Base-by-base conservation (phyloP, 2,113 vertebrate species). In the Poeciliopsis retropinna region DNA sequence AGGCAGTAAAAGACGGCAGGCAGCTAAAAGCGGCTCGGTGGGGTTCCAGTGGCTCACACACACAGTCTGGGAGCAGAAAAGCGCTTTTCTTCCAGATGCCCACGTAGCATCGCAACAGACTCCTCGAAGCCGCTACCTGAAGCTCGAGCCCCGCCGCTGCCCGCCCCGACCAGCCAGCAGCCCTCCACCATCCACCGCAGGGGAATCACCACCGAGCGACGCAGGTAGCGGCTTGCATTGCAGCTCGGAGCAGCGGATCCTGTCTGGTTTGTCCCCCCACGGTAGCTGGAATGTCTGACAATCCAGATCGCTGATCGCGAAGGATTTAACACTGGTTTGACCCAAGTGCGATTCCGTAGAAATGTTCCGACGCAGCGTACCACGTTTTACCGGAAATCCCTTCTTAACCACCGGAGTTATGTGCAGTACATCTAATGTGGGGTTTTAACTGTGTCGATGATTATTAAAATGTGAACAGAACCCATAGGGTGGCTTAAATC, bases 41-140 rank as follows among this genome's bases (percentile, higher is more conserved):
- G 41, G n/a, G 32, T 27, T 10, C 10, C 64, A 30, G 60, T 9
- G 84, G 81, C 78, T 91, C 89, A 77, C 72, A 51, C 84, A 63
- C 78, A 60, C 84, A 85, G 86, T 88, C 87, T 92, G 91, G 87
- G 89, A 84, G 81, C 83, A 57, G 51, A 89, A 85, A 93, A 90
- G 74, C 84, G 75, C 78, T 72, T 87, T 86, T 88, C 79, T 88
- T 87, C 80, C 87, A 88, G 87, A 73, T 93, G 91, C 91, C 85
- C 84, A 93, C 94, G 93, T 92, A 92, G 93, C 93, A 93, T 84
- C 89, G 76, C 88, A 83, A 84, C 87, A 70, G 86, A 87, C 89
- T 88, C 85, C 90, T 87, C 82, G 81, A 78, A 89, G 85, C 73
- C 64, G 71, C 77, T 80, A 80, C 81, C 85, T 80, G 71, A 85